Base-by-base conservation (phyloP, 2,113 vertebrate species). In the Aphyosemion australe region DNA sequence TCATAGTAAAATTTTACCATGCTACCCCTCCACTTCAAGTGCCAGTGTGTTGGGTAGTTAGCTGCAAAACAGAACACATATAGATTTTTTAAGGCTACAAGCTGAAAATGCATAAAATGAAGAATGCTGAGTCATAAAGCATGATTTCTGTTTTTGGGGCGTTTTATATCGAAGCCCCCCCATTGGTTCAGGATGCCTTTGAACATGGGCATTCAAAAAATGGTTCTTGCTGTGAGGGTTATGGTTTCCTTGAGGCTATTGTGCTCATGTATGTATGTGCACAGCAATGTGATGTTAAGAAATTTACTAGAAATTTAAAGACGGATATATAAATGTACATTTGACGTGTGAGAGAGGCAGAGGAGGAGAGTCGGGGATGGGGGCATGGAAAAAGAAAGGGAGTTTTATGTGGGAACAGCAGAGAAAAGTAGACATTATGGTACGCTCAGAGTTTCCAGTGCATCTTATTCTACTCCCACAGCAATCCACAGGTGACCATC, bases 401-500 rank as follows among this genome's bases (percentile, higher is more conserved):
- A 49, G 61, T 49, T 51, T 26, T 56, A 43, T 83, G 81, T 74
- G 76, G 42, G 57, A 65, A 68, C 1, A 10, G 55, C 61, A 56
- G 26, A 19, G 51, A 75, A 72, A 74, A 68, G 43, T 65, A 80
- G 55, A 71, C 65, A 62, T 46, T 48, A 64, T 71, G 65, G 50
- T 67, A 31, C 10, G 54, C 45, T 88, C 83, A 88, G 79, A 88
- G 51, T 89, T 90, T 90, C 87, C 86, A 89, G 75, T 74, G 74
- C 72, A 76, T 87, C 76, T 84, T 78, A 74, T 84, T 84, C 69
- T 79, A 70, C 70, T 70, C 78, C 73, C 50, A 47, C 72, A 82
- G 82, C 86, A 81, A 86, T 88, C 84, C 82, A 88, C 87, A 90
- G 87, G 89, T 90, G 82, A 88, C 86, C 89, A 87, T 90, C 84